phyloP scores from a whole-genome alignment of 2,797 vertebrate genomes.

The Danionella dracula region DNA sequence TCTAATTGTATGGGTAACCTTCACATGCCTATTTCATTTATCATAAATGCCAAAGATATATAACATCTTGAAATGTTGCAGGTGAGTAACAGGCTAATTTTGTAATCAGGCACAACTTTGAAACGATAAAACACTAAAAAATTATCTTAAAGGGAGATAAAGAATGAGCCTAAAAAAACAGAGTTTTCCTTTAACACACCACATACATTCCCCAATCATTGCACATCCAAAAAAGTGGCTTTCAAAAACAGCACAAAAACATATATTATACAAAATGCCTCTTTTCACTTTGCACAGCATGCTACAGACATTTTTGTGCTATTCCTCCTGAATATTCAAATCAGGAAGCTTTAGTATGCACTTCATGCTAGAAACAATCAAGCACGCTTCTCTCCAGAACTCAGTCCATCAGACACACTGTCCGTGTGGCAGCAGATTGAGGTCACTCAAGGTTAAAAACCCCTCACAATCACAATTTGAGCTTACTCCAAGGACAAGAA shows the following conservation, averaged over 20 bases:
- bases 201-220: too few relatives aligned
- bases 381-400: neutral
- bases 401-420: neutral
- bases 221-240: neutral
- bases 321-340: neutral
- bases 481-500: neutral
- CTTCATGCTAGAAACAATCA: neutral
- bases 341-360: neutral
- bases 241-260: neutral
- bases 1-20: too few relatives aligned
- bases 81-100: too few relatives aligned
- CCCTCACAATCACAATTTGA: conserved; percentile 3
- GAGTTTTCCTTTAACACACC: too few relatives aligned
- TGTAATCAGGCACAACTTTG: too few relatives aligned
- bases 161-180: too few relatives aligned
- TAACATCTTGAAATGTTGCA: too few relatives aligned
- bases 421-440: neutral
- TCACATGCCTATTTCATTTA: too few relatives aligned
- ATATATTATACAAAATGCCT: neutral
- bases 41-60: too few relatives aligned
- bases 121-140: too few relatives aligned
- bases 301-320: neutral
- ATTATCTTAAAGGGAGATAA: too few relatives aligned
- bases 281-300: neutral
- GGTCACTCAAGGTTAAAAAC: conserved; percentile 7